Base-by-base conservation (phyloP, 2,113 vertebrate species). In the Columba livia region DNA sequence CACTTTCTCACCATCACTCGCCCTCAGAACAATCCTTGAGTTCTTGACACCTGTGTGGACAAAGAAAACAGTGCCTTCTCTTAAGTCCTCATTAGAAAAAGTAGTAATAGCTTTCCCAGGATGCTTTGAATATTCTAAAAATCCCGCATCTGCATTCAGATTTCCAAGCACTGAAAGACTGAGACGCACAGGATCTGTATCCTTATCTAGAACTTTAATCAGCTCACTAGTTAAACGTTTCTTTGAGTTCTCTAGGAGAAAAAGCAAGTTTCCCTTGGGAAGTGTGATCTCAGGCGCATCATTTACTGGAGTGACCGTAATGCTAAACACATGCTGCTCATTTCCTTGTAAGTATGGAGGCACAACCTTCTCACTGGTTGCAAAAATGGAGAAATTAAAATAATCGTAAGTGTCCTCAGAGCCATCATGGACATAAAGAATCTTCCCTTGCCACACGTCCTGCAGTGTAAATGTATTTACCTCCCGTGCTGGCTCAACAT, bases 1-100 rank as follows among this genome's bases (percentile, higher is more conserved):
- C 79, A 99, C 98, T 88, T 98, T 99, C 89, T 99, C 98, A 44
- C 98, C 98, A 94, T 99, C 99, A 13, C 97, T 98, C 17, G 98
- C 99, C 96, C 99, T 98, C 50, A 99, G 96, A 86, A 99, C 98
- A 93, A 99, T 98, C 88, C 98, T 98, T n/a, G 99, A 98, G 87
- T 99, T 99, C 93, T 91, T 96, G 83, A 98, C 87, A 1, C 98
- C 99, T 18, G 90, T 97, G 97, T 99, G 99, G 54, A 99, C 98
- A 57, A 98, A 99, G 95, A 97, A 98, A 81, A 99, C 87, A 62
- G 91, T 97, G 32, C 98, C 97, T 79, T 98, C 84, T 85, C 97
- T 98, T 95, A 99, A 97, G 66, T 99, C 98, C 51, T 73, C 36
- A 20, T 98, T 95, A 66, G 98, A 98, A 95, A 99, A 99, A n/a